Evolutionary conservation across 2,113 vertebrate species (phyloP).

Genomic region (Ciconia boyciana): DNA sequence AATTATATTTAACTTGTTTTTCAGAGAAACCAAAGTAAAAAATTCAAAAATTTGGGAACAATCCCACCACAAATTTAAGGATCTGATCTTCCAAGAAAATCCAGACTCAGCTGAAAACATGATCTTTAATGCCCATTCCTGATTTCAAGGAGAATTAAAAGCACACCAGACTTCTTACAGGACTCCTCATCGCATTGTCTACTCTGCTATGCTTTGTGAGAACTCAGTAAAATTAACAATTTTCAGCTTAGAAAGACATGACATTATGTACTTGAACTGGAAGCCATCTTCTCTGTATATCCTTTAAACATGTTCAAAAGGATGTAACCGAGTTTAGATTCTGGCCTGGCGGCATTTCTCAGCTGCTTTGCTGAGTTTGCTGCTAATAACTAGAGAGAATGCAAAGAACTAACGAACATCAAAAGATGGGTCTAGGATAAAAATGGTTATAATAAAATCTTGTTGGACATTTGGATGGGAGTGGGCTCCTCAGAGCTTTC

Average conservation of each 20-base stretch:
- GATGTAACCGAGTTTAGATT: not conserved
- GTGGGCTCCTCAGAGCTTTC: not conserved
- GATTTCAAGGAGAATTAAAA: not conserved
- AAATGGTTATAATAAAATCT: not conserved
- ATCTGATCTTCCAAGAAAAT: not conserved
- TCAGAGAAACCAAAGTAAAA: not conserved
- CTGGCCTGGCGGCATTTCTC: not conserved
- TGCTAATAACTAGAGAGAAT: not conserved
- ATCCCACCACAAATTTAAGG: not conserved
- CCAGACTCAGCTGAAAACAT: not conserved
- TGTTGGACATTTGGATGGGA: not conserved
- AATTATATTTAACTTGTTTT: not conserved
- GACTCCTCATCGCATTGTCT: not conserved
- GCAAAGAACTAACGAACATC: not conserved
- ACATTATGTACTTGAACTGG: not conserved
- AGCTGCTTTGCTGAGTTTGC: not conserved
- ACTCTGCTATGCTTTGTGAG: not conserved
- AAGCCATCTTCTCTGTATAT: not conserved
- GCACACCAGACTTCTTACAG: not conserved
- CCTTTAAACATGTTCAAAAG: not conserved
- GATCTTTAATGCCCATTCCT: not conserved
- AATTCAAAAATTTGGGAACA: not conserved
- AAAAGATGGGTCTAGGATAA: not conserved
- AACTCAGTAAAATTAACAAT: not conserved
- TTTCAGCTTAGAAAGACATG: not conserved